Conservation (phyloP, 1,140 invertebrate species). For the Drosophila watanabei region DNA sequence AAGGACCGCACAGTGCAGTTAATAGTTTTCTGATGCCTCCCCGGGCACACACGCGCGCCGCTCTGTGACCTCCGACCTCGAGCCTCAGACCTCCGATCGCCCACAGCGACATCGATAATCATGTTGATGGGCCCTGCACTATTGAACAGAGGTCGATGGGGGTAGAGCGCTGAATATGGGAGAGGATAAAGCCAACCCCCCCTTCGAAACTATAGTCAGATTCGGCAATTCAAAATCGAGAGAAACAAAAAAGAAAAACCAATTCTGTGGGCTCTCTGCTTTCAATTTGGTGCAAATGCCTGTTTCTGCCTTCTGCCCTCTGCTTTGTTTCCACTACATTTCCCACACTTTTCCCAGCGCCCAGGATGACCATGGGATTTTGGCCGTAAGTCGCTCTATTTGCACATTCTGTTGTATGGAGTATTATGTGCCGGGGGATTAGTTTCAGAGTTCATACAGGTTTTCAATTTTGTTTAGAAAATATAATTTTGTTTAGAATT, state of each 20-base stretch:
- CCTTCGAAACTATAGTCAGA: constrained; percentile 15
- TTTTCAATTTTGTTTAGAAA: not conserved
- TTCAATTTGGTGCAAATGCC: constrained; percentile 48
- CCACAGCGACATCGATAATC: constrained; percentile 51
- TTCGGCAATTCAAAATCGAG: constrained; percentile 28
- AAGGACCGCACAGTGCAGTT: constrained; percentile 64
- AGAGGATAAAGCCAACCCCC: constrained; percentile 5
- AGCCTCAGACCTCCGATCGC: constrained; percentile 36
- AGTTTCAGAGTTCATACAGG: not conserved
- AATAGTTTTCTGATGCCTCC: constrained; percentile 62
- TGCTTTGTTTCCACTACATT: constrained; percentile 43
- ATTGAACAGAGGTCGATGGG: constrained; percentile 25
- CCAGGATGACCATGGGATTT: constrained; percentile 37
- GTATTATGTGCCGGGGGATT: not conserved
- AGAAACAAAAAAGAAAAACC: constrained; percentile 23
- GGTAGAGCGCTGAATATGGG: not conserved
- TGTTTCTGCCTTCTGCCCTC: constrained; percentile 24
- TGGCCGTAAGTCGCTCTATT: constrained; percentile 32
- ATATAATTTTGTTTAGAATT: not conserved
- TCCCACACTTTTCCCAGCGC: constrained; percentile 27
- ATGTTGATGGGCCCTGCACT: constrained; percentile 43
- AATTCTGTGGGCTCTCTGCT: constrained; percentile 35
- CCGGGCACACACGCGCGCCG: constrained; percentile 30
- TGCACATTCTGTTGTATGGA: constrained; percentile 25
- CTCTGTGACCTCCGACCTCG: constrained; percentile 36